Percentiles rank a stretch among this genome's conserved stretches.
phyloP scores from a whole-genome alignment of 2,113 vertebrate genomes.

The Drymodes brunneopygia region DNA sequence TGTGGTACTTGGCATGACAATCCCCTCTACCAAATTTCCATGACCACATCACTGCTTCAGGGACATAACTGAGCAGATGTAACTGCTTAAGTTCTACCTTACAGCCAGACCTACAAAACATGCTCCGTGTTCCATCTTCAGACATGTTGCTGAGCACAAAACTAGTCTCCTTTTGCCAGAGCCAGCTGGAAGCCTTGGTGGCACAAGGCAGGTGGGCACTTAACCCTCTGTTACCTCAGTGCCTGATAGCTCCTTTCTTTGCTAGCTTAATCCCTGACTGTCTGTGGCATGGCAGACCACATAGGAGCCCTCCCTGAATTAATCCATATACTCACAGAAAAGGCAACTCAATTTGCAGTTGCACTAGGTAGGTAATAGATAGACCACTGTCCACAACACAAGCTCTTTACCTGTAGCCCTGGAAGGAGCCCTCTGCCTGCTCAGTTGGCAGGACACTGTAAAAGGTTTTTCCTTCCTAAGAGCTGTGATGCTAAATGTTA shows the following conservation, averaged over 20 bases:
- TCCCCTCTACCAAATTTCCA: background rate
- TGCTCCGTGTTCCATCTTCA: background rate
- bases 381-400: background rate
- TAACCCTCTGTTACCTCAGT: background rate
- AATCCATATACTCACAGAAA: background rate
- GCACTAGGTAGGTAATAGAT: background rate
- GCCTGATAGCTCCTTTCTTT: background rate
- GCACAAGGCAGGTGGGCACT: background rate
- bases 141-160: background rate
- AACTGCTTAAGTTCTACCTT: background rate
- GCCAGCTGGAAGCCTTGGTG: background rate
- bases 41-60: background rate
- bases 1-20: background rate
- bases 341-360: background rate
- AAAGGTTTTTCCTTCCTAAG: background rate
- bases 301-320: background rate
- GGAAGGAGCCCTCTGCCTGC: background rate
- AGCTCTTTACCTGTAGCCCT: background rate
- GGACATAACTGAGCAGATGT: background rate
- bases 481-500: background rate
- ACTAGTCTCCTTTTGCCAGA: background rate
- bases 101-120: background rate
- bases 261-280: background rate
- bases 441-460: background rate
- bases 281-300: background rate